phyloP scores from a whole-genome alignment of 2,113 vertebrate genomes.

The Perccottus glenii region DNA sequence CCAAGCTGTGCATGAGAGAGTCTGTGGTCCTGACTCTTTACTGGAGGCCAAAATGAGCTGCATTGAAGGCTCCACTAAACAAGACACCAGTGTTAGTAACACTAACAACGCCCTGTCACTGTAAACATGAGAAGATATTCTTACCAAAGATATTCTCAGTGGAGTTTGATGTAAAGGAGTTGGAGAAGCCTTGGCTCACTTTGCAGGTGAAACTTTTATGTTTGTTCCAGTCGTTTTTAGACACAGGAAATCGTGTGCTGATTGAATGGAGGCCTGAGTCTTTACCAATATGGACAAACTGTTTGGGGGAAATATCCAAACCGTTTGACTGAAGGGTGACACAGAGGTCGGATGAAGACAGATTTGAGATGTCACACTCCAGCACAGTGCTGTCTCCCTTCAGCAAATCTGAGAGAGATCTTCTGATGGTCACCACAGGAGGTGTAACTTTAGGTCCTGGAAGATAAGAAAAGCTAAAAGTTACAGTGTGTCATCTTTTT shows the following conservation, averaged over 20 bases:
- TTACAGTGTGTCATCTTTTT: neutral
- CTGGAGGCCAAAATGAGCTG: slow-evolving; percentile 49
- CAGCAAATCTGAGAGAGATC: slow-evolving; percentile 43
- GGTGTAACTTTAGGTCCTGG: slow-evolving; percentile 20
- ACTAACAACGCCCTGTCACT: neutral
- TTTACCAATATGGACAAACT: slow-evolving; percentile 41
- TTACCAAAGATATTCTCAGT: slow-evolving; percentile 6
- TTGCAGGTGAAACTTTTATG: neutral
- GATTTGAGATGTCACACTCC: slow-evolving; percentile 54
- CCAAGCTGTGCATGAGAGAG: slow-evolving; percentile 56
- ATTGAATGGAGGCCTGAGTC: slow-evolving; percentile 26
- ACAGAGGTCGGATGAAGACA: slow-evolving; percentile 49
- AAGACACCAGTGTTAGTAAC: neutral
- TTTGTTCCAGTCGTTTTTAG: neutral
- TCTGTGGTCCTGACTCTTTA: slow-evolving; percentile 32
- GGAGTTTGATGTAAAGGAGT: neutral
- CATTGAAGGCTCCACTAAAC: slow-evolving; percentile 58
- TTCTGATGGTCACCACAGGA: slow-evolving; percentile 66
- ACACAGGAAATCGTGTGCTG: slow-evolving; percentile 36
- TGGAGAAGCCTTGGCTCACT: slow-evolving; percentile 4
- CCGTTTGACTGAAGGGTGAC: slow-evolving; percentile 50
- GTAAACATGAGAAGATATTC: neutral
- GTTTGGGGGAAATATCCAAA: neutral
- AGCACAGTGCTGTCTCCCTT: slow-evolving; percentile 41
- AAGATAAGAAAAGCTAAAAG: neutral